Conservation (phyloP, 2,113 vertebrate genomes). For the Cricetomys ansorgei region DNA sequence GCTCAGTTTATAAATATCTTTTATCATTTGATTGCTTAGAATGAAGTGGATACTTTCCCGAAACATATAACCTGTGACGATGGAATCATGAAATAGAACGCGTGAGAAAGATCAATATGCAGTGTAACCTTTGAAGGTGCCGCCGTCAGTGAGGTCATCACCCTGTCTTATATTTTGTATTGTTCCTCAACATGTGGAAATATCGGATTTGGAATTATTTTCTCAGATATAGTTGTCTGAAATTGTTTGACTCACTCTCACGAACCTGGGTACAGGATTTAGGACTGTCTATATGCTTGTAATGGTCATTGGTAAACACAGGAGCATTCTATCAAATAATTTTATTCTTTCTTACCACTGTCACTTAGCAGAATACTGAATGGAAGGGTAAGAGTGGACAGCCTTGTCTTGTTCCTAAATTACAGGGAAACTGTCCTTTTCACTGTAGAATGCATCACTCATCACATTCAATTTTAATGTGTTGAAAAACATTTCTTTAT, state of each 20-base stretch:
- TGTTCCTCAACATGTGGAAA: neutral
- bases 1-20: neutral
- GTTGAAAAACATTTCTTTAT: neutral
- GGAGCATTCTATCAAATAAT: too few species aligned
- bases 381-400: too few species aligned
- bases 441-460: neutral
- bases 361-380: neutral
- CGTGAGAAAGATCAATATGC: neutral
- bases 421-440: neutral
- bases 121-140: neutral
- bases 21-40: neutral
- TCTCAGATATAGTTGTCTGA: neutral
- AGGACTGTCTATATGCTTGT: neutral
- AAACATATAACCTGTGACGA: neutral
- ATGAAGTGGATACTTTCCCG: neutral
- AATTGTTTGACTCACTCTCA: neutral
- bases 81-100: neutral
- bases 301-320: too few species aligned
- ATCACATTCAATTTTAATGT: neutral
- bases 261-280: too few species aligned
- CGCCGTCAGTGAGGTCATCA: neutral
- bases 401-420: neutral
- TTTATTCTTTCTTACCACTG: neutral
- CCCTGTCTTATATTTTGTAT: neutral
- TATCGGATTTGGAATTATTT: neutral